phyloP scores from a whole-genome alignment of 2,888 invertebrate genomes.

The Eupithecia insigniata region DNA sequence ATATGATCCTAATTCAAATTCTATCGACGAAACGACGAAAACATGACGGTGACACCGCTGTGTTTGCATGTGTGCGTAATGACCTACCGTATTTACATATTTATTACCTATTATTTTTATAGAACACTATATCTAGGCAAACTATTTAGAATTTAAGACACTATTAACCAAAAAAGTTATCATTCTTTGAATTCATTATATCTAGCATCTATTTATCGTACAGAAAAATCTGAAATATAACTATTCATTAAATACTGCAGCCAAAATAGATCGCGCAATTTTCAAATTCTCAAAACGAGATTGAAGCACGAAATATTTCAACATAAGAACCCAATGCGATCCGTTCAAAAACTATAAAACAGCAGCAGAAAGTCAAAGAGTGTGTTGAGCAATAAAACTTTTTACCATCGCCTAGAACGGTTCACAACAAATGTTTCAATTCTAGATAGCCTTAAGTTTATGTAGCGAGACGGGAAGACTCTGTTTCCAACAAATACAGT shows the following conservation, averaged over 20 bases:
- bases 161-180: too few relatives aligned
- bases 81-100: too few relatives aligned
- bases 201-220: too few relatives aligned
- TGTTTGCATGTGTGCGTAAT: too few relatives aligned
- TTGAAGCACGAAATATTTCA: constrained; percentile 14
- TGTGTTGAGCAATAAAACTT: constrained; percentile 41
- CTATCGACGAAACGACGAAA: background rate
- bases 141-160: too few relatives aligned
- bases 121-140: too few relatives aligned
- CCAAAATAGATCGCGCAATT: background rate
- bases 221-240: background rate
- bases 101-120: too few relatives aligned
- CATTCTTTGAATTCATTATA: too few relatives aligned
- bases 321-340: constrained; percentile 20
- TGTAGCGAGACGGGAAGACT: background rate
- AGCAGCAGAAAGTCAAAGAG: constrained; percentile 28
- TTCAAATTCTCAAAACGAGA: background rate
- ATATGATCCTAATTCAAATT: background rate
- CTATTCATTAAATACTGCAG: background rate
- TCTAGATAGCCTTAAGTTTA: constrained; percentile 16
- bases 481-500: background rate
- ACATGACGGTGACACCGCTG: too few relatives aligned
- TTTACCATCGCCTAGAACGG: constrained; percentile 37
- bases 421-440: constrained; percentile 35
- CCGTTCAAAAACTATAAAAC: constrained; percentile 32